These are phyloP conservation scores for Sternotherus odoratus DNA, from an alignment of 2,797 vertebrate genomes.

Conservation along the genomic window DNA sequence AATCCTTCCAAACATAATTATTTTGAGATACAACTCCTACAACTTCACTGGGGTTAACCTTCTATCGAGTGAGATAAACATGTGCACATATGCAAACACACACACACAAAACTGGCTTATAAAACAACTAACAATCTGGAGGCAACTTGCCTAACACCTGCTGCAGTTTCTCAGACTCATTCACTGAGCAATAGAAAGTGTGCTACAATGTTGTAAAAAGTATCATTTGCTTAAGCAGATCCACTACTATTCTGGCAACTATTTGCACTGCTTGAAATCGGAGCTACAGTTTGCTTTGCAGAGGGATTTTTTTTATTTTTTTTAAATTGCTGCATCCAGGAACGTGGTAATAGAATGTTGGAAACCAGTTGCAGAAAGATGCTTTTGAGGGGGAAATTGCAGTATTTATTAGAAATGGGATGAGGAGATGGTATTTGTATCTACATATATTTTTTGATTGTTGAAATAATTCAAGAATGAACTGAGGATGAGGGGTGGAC, in stretches of 20 bases:
- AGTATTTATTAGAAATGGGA: background rate
- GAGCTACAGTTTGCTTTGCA: background rate
- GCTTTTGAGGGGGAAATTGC: background rate
- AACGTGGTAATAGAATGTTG: conserved; percentile 24
- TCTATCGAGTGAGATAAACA: background rate
- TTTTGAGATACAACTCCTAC: background rate
- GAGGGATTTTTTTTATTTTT: background rate
- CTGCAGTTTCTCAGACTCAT: background rate
- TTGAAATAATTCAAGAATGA: background rate
- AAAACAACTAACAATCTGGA: conserved; percentile 21
- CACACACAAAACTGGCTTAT: background rate
- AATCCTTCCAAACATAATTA: conserved; percentile 32
- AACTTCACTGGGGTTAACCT: conserved; percentile 15
- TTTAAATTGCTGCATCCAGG: background rate
- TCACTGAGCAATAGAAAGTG: background rate
- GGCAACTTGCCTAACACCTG: conserved; percentile 28
- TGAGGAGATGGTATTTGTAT: background rate
- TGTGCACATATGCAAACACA: background rate
- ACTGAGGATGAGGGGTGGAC: background rate
- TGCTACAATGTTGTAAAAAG: rapidly evolving
- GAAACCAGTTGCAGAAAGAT: conserved; percentile 10
- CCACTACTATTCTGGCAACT: background rate
- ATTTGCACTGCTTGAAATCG: background rate
- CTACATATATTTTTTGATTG: background rate
- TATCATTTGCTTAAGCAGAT: background rate